A percentile compares a stretch with the other conserved stretches of the same genome.
These are phyloP conservation scores for Cichlasoma orientale DNA, from an alignment of 2,797 vertebrate species.

Conservation along the genomic window DNA sequence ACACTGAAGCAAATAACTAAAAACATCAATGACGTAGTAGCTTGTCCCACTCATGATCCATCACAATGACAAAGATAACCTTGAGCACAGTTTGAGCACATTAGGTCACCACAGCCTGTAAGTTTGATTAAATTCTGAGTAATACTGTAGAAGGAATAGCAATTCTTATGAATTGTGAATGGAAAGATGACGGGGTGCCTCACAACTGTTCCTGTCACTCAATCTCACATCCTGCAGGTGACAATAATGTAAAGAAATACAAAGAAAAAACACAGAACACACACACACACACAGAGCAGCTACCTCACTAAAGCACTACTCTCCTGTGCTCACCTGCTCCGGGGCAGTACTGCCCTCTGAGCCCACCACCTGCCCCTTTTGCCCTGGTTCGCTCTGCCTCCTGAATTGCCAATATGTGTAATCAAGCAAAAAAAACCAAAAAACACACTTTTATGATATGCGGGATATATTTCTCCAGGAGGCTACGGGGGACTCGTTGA, in stretches of 20 bases:
- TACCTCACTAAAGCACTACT: constrained; percentile 31
- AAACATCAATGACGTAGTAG: background rate
- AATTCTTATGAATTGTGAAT: too few relatives aligned
- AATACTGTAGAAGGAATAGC: too few relatives aligned
- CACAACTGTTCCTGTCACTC: background rate
- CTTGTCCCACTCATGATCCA: background rate
- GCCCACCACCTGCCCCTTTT: constrained; percentile 40
- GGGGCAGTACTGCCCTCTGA: constrained; percentile 51
- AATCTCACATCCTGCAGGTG: background rate
- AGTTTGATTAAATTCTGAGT: too few relatives aligned
- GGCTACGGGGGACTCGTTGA: background rate
- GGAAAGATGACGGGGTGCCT: too few relatives aligned
- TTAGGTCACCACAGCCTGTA: too few relatives aligned
- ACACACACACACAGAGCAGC: background rate
- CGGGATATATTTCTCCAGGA: background rate
- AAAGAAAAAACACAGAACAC: background rate
- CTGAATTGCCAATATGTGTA: constrained; percentile 48
- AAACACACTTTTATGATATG: background rate
- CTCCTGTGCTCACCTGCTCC: constrained; percentile 69
- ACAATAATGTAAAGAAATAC: background rate
- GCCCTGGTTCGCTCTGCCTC: constrained; percentile 38
- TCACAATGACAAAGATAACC: too few relatives aligned
- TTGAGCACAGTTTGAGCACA: too few relatives aligned
- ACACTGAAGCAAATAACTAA: background rate
- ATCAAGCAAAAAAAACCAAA: background rate